Conservation (phyloP, 2,888 invertebrate species). For the Patella ulyssiponensis region DNA sequence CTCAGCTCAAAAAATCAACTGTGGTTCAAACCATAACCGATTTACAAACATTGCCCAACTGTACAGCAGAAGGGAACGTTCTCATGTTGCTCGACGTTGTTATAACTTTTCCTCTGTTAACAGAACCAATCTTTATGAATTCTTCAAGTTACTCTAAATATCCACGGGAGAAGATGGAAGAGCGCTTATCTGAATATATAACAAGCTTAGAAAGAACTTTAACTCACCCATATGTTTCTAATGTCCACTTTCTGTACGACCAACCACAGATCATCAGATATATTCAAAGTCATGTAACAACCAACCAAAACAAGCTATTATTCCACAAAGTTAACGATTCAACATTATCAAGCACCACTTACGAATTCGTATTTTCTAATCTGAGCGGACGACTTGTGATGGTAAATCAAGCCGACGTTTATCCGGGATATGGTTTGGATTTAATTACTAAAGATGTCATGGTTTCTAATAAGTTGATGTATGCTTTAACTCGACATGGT, state of each 20-base stretch:
- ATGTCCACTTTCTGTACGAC: conserved; percentile 21
- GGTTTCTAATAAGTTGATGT: conserved; percentile 11
- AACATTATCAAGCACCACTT: neutral
- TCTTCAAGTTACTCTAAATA: too few species aligned
- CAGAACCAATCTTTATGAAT: too few species aligned
- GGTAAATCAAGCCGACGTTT: conserved; percentile 24
- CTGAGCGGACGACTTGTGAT: conserved; percentile 19
- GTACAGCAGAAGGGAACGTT: too few species aligned
- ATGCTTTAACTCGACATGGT: conserved; percentile 22
- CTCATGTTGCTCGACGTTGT: too few species aligned
- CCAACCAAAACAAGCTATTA: too few species aligned
- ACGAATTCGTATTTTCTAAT: conserved; percentile 16
- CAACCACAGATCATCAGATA: neutral
- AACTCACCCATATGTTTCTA: conserved; percentile 13
- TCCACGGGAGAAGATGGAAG: too few species aligned
- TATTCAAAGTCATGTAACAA: neutral
- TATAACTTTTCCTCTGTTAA: too few species aligned
- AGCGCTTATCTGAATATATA: conserved; percentile 17
- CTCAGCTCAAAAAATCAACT: too few species aligned
- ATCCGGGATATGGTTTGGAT: conserved; percentile 20
- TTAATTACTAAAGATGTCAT: conserved; percentile 1
- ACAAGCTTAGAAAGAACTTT: conserved; percentile 8
- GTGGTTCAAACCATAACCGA: too few species aligned
- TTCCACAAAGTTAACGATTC: conserved; percentile 14
- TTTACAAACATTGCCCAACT: too few species aligned